Evolutionary conservation across 1,140 invertebrate genomes (phyloP).

Genomic region (Carposina sasakii): DNA sequence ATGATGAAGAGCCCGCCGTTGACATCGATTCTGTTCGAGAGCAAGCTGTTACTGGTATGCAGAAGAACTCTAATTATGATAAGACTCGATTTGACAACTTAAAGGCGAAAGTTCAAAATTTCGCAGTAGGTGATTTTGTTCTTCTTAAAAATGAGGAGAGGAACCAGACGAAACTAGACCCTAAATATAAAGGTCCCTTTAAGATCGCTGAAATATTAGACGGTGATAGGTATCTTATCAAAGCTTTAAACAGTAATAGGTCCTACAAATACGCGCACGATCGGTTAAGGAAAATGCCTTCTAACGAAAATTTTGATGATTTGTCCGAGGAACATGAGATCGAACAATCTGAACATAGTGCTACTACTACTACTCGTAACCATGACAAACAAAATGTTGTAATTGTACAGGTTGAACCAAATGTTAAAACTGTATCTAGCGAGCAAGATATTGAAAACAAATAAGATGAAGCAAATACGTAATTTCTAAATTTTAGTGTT

Average conservation of each 20-base stretch:
- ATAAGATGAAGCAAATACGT: too few relatives aligned
- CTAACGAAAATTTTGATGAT: too few relatives aligned
- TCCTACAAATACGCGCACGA: slow-evolving; percentile 26
- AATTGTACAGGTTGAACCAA: too few relatives aligned
- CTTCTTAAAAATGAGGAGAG: slow-evolving; percentile 28
- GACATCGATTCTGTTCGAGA: not conserved
- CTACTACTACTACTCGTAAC: too few relatives aligned
- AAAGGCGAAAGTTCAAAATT: slow-evolving; percentile 27
- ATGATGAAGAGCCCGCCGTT: slow-evolving; percentile 5
- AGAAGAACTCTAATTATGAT: slow-evolving; percentile 12
- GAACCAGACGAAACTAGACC: slow-evolving; percentile 30
- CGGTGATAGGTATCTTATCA: slow-evolving; percentile 20
- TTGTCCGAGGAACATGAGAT: too few relatives aligned
- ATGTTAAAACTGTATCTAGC: too few relatives aligned
- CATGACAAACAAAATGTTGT: too few relatives aligned
- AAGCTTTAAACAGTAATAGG: slow-evolving; percentile 2
- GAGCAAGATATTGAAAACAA: too few relatives aligned
- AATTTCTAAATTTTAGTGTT: too few relatives aligned
- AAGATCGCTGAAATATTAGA: slow-evolving; percentile 17
- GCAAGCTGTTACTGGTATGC: not conserved
- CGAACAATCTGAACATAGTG: too few relatives aligned
- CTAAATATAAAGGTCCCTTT: slow-evolving; percentile 32
- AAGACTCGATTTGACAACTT: slow-evolving; percentile 28
- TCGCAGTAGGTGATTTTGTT: slow-evolving; percentile 30
- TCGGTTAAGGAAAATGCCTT: slow-evolving; percentile 14